Conservation (phyloP, 2,797 vertebrate species). For the Leptoclinus maculatus region DNA sequence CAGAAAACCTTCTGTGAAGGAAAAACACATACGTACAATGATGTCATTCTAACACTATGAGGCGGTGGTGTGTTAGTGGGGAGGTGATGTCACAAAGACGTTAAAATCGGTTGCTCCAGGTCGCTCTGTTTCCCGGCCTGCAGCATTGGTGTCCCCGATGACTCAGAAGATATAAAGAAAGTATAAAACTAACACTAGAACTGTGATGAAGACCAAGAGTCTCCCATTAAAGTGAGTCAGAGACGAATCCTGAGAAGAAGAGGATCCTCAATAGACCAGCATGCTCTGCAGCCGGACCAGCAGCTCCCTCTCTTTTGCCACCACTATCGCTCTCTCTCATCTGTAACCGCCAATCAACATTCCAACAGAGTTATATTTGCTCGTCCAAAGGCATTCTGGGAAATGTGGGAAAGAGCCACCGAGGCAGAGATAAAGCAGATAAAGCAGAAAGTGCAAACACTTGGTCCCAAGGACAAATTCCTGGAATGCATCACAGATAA, state of each 20-base stretch:
- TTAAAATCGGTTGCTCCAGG: neutral
- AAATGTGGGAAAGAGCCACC: conserved; percentile 14
- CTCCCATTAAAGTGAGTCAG: neutral
- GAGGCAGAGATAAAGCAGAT: neutral
- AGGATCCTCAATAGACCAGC: neutral
- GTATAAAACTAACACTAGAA: neutral
- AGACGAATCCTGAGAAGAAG: neutral
- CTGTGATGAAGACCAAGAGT: neutral
- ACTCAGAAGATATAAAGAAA: neutral
- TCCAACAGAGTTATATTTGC: conserved; percentile 1
- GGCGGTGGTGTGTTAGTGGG: neutral
- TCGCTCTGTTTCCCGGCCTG: neutral
- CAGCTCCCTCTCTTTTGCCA: neutral
- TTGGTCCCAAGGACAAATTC: neutral
- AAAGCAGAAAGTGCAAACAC: conserved; percentile 2
- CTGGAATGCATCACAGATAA: conserved; percentile 33
- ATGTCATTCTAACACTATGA: neutral
- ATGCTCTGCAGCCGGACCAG: neutral
- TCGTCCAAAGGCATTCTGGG: conserved; percentile 19
- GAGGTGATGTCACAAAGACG: neutral
- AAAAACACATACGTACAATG: neutral
- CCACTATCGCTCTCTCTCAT: neutral
- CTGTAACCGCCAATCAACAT: neutral
- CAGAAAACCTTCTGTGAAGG: too few species aligned
- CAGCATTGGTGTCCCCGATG: neutral